phyloP scores from a whole-genome alignment of 53 echinoderm and acorn worm species.

The Apostichopus leukothele region DNA sequence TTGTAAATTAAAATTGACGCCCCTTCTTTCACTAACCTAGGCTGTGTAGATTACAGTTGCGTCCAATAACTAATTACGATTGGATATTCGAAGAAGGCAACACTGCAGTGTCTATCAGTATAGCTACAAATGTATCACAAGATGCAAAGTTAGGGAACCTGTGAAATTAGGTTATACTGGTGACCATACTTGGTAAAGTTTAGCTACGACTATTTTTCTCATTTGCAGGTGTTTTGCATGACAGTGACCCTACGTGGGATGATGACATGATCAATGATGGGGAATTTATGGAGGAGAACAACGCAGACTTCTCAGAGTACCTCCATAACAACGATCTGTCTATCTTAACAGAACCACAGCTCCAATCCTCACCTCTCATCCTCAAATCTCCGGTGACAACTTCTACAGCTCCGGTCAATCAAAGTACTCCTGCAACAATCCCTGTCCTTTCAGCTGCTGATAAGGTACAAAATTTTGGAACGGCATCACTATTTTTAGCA shows the following conservation, averaged over 20 bases:
- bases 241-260: not conserved
- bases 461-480: not conserved
- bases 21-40: too few species aligned
- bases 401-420: not conserved
- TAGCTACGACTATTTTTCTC: too few species aligned
- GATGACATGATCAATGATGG: not conserved
- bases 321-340: not conserved
- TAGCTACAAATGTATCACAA: too few species aligned
- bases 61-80: too few species aligned
- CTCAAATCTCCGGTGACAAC: not conserved
- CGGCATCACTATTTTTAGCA: too few species aligned
- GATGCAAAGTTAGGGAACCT: too few species aligned
- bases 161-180: too few species aligned
- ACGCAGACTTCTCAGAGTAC: not conserved
- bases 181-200: too few species aligned
- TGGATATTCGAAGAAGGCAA: too few species aligned
- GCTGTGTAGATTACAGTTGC: too few species aligned
- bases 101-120: too few species aligned
- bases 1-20: too few species aligned
- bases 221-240: not conserved
- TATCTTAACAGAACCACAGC: slow-evolving; percentile 4
- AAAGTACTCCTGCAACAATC: not conserved
- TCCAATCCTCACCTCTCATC: not conserved
- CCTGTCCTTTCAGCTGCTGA: not conserved
- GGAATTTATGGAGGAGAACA: not conserved